phyloP scores from a whole-genome alignment of 2,888 invertebrate species.

The Allophyes oxyacanthae region DNA sequence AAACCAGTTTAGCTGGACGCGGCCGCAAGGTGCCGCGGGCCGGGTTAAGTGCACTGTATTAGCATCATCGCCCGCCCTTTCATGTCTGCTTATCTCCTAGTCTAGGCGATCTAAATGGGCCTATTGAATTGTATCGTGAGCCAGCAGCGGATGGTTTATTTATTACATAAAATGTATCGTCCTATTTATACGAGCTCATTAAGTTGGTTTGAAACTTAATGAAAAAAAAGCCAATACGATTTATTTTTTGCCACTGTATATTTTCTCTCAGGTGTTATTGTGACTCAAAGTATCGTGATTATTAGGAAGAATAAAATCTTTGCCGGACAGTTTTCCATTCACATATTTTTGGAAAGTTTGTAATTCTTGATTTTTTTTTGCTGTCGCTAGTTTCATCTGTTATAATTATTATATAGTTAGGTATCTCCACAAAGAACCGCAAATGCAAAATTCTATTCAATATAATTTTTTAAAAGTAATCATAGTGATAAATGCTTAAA shows the following conservation, averaged over 20 bases:
- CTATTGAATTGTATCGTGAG: constrained; percentile 78
- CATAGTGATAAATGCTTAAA: no score
- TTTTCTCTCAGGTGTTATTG: no score
- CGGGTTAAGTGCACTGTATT: constrained; percentile 86
- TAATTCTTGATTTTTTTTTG: no score
- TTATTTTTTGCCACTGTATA: constrained; percentile 2
- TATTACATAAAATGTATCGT: constrained; percentile 24
- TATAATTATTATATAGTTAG: no score
- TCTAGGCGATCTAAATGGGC: constrained; percentile 81
- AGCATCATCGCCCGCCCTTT: constrained; percentile 86
- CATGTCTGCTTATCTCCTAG: constrained; percentile 84
- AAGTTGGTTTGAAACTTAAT: constrained; percentile 3
- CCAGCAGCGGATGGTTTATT: constrained; percentile 43
- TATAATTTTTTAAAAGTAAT: no score
- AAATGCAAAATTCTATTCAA: no score
- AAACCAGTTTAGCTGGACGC: constrained; percentile 85
- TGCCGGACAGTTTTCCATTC: no score
- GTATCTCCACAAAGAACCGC: no score
- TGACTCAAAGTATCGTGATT: no score
- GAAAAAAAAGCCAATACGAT: constrained; percentile 3
- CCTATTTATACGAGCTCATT: constrained; percentile 15
- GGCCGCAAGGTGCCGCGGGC: constrained; percentile 84
- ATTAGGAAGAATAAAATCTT: no score
- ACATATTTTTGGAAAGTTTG: no score
- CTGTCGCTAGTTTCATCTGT: no score